Conservation (phyloP, 2,888 invertebrate species). For the Boloria selene region DNA sequence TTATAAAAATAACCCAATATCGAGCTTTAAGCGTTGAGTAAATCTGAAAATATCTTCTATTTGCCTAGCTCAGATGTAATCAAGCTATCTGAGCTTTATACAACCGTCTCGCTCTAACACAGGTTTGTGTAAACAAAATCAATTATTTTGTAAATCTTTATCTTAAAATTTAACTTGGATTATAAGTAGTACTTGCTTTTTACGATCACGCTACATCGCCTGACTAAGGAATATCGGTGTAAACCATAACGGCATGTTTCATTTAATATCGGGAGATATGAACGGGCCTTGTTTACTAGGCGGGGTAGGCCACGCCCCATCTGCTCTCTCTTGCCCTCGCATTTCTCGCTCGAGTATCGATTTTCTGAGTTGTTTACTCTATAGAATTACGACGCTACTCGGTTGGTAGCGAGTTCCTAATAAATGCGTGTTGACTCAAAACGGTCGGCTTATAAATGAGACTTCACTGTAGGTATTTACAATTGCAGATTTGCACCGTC, state of each 20-base stretch:
- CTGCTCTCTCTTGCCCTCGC: conserved; percentile 50
- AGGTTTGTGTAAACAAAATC: conserved; percentile 6
- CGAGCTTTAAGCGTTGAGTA: conserved; percentile 6
- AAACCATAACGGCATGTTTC: conserved; percentile 34
- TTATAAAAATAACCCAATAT: conserved; percentile 8
- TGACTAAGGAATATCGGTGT: conserved; percentile 32
- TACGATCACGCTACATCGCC: conserved; percentile 37
- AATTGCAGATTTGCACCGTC: conserved; percentile 24
- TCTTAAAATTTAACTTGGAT: conserved; percentile 26
- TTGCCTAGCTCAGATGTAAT: conserved; percentile 8
- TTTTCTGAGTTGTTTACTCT: conserved; percentile 64
- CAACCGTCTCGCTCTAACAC: conserved; percentile 3
- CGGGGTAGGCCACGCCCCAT: conserved; percentile 70
- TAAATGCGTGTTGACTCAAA: conserved; percentile 59
- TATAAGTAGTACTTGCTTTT: conserved; percentile 27
- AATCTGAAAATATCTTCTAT: conserved; percentile 15
- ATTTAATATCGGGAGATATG: conserved; percentile 38
- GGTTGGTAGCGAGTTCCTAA: conserved; percentile 35
- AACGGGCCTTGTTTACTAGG: conserved; percentile 52
- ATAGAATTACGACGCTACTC: conserved; percentile 60
- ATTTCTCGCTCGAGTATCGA: conserved; percentile 47
- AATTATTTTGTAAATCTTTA: conserved; percentile 27
- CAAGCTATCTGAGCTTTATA: background rate
- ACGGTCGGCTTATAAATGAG: conserved; percentile 53
- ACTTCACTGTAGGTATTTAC: conserved; percentile 42